A percentile compares a stretch with the other conserved stretches of the same genome.
Conservation (phyloP, 2,797 vertebrate genomes). For the Balearica regulorum region DNA sequence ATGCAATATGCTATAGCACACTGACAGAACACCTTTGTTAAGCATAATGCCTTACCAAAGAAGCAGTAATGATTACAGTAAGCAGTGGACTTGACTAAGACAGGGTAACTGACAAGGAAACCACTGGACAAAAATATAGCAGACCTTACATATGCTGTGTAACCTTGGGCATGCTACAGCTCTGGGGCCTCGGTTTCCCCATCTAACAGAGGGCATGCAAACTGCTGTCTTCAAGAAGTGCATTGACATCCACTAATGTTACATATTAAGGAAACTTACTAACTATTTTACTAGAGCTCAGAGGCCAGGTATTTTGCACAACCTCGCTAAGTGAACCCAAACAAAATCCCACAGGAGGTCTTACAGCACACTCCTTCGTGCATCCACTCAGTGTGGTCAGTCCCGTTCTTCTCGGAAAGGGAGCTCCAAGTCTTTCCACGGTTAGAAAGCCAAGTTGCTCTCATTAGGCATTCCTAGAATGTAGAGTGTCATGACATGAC, state of each 20-base stretch:
- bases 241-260: not conserved
- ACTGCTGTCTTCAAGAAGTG: not conserved
- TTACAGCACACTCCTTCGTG: fast-evolving
- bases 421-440: not conserved
- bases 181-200: not conserved
- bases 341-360: not conserved
- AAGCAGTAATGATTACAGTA: not conserved
- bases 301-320: not conserved
- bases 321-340: not conserved
- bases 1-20: not conserved
- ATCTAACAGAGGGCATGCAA: not conserved
- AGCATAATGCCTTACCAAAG: not conserved
- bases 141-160: not conserved
- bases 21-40: not conserved
- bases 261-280: not conserved
- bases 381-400: not conserved
- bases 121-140: not conserved
- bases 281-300: not conserved
- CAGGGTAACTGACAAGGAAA: not conserved
- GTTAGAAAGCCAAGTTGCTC: not conserved
- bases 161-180: not conserved
- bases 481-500: not conserved
- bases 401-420: not conserved
- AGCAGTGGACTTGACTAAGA: not conserved
- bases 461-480: not conserved